Evolutionary conservation across 2,888 invertebrate genomes (phyloP), one percentile per base, ranked within the genome.

Genomic region (Volucella inflata): DNA sequence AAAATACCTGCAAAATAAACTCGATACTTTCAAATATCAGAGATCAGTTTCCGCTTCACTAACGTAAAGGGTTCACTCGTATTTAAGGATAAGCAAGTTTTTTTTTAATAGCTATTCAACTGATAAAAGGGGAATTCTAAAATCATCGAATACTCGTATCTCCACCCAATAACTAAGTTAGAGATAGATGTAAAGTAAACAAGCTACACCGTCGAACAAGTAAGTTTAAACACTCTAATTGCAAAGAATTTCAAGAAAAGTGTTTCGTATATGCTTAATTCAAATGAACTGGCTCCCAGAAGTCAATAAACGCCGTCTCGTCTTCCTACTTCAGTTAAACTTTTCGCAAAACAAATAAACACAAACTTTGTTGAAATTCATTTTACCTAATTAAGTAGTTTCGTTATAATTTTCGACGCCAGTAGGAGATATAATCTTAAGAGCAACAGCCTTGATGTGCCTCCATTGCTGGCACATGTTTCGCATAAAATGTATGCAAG

Each of bases 321-420:
- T 60, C 51, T 60, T 36, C 51, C 55, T 36, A 75, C 75, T 79
- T 60, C 21, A 74, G 40, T 46, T 21, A 65, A 79, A 80, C 48
- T 67, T 74, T 79, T 53, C 67, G 46, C 55, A 80, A 74, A 30
- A 74, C 68, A 74, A 68, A 50, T 64, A 76, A 71, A 65, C 68
- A 76, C 46, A 51, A 71, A 76, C 65, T 67, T 67, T 36, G 40
- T 48, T 51, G 67, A 65, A 84, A 84, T 76, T 55, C 64, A 75
- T 72, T 80, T 71, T 60, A 75, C 48, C 40, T 85, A 80, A 80
- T 85, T 85, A 80, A 76, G 67, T 72, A 85, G 60, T 72, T 79
- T 67, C 50, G 53, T 75, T 80, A 67, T 71, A 80, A 75, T 80
- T 85, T 68, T 60, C 67, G 38, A 71, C 76, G 50, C 60, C 55